Conservation (phyloP, 2,888 invertebrate genomes). For the Camptogramma bilineatum region DNA sequence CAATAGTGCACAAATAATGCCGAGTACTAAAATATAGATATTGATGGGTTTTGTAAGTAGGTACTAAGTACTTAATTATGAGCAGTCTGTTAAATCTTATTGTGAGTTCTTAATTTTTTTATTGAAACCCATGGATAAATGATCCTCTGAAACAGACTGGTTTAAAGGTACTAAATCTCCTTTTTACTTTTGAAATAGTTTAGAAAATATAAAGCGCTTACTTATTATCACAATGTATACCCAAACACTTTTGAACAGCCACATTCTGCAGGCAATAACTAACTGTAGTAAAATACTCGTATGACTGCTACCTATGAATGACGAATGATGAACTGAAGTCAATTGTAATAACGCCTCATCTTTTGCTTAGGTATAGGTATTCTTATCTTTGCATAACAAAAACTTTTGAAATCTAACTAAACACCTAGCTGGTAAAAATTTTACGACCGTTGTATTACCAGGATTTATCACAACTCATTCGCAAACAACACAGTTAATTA, state of each 20-base stretch:
- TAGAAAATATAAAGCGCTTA: conserved; percentile 17
- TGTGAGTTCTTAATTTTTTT: too few relatives aligned
- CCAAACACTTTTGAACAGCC: conserved; percentile 42
- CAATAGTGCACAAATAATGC: too few relatives aligned
- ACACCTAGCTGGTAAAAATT: not conserved
- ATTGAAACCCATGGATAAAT: too few relatives aligned
- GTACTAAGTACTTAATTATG: too few relatives aligned
- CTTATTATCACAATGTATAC: conserved; percentile 43
- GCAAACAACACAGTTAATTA: too few relatives aligned
- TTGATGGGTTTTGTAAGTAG: too few relatives aligned
- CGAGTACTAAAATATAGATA: too few relatives aligned
- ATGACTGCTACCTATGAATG: conserved; percentile 22
- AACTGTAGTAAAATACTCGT: conserved; percentile 1
- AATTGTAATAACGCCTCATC: conserved; percentile 12
- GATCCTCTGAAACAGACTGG: too few relatives aligned
- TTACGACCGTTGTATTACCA: not conserved
- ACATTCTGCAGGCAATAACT: conserved; percentile 29
- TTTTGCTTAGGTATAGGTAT: conserved; percentile 13
- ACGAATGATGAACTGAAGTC: conserved; percentile 14
- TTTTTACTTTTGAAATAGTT: not conserved
- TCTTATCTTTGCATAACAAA: conserved; percentile 20
- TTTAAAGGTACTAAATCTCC: too few relatives aligned
- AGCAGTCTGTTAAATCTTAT: too few relatives aligned
- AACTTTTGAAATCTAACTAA: not conserved
- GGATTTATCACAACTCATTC: not conserved